phyloP scores from a whole-genome alignment of 2,888 invertebrate species.

The Malachius bipustulatus region DNA sequence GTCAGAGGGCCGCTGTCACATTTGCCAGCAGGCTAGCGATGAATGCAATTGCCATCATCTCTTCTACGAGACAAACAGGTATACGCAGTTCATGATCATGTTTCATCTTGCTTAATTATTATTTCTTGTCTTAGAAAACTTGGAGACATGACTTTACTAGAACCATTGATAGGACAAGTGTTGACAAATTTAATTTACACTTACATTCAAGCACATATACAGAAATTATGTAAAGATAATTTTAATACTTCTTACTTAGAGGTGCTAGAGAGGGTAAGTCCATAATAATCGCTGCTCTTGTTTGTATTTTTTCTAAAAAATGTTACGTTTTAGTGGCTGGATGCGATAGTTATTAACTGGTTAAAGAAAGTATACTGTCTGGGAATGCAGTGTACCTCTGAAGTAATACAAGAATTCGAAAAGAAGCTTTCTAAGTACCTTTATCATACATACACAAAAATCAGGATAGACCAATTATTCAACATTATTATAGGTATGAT shows the following conservation, averaged over 20 bases:
- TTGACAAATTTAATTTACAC: slow-evolving; percentile 73
- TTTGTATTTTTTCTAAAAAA: slow-evolving; percentile 5
- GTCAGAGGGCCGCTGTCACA: slow-evolving; percentile 50
- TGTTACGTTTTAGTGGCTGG: slow-evolving; percentile 57
- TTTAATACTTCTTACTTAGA: slow-evolving; percentile 73
- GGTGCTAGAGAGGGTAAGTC: slow-evolving; percentile 59
- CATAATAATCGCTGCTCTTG: too few relatives aligned
- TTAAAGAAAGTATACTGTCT: slow-evolving; percentile 67
- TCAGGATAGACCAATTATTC: slow-evolving; percentile 84
- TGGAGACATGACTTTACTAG: slow-evolving; percentile 65
- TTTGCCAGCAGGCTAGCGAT: slow-evolving; percentile 54
- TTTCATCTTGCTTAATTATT: slow-evolving; percentile 16
- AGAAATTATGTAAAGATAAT: slow-evolving; percentile 71
- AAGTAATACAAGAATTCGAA: slow-evolving; percentile 54
- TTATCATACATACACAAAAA: slow-evolving; percentile 78
- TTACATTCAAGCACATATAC: slow-evolving; percentile 74
- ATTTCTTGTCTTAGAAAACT: slow-evolving; percentile 44
- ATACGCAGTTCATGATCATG: too few relatives aligned
- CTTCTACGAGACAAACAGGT: slow-evolving; percentile 67
- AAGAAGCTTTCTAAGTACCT: slow-evolving; percentile 70
- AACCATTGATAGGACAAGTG: slow-evolving; percentile 74
- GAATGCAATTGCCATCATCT: slow-evolving; percentile 48
- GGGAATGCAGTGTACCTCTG: slow-evolving; percentile 45
- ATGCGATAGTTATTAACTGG: slow-evolving; percentile 79
- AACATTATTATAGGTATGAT: slow-evolving; percentile 87